A percentile compares a stretch with the other conserved stretches of the same genome.
phyloP scores from a whole-genome alignment of 2,113 vertebrate genomes.

The Tapirus terrestris region DNA sequence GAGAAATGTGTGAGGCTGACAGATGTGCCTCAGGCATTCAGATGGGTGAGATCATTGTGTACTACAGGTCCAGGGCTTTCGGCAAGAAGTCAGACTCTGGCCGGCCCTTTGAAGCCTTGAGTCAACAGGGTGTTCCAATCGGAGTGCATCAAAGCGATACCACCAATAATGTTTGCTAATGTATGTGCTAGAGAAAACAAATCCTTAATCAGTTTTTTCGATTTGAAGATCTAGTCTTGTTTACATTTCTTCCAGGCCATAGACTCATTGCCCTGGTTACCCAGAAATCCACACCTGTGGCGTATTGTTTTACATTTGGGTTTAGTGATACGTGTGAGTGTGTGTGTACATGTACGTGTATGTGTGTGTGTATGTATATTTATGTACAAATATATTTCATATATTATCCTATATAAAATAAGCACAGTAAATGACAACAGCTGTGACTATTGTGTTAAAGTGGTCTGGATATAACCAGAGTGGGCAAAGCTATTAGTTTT shows the following conservation, averaged over 20 bases:
- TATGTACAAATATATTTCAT: neutral
- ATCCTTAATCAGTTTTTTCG: neutral
- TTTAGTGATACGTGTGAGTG: neutral
- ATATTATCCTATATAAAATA: neutral
- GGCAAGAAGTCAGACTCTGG: neutral
- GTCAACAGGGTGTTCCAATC: neutral
- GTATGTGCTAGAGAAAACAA: neutral
- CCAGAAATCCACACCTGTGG: neutral
- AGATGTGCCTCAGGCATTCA: neutral
- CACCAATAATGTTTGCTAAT: neutral
- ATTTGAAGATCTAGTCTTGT: neutral
- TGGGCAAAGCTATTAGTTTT: neutral
- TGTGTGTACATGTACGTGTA: neutral
- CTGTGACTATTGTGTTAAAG: neutral
- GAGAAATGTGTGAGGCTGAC: neutral
- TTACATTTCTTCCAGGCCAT: neutral
- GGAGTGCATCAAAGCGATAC: neutral
- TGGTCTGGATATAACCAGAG: neutral
- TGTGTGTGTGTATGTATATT: neutral
- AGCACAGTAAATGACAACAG: neutral
- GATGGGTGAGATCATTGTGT: neutral
- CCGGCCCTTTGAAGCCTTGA: neutral
- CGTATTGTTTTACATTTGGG: neutral
- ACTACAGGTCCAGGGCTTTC: neutral
- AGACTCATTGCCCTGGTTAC: neutral